Evolutionary conservation across 92 coral and sea anemone species (phyloP), one percentile per base, ranked within the genome.

Genomic region (Bergia sp.): DNA sequence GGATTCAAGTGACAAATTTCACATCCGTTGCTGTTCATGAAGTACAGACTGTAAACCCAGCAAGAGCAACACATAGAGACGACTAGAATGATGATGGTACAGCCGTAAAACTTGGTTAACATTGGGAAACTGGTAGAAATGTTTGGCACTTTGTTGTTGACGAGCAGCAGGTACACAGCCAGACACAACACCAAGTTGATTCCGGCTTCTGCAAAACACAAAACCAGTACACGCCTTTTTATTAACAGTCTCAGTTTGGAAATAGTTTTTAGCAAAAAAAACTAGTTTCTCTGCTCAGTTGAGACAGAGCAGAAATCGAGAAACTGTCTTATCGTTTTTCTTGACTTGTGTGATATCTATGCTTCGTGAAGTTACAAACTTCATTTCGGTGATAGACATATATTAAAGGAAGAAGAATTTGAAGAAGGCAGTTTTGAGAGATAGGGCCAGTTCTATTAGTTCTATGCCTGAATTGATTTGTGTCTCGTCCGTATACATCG

Each of bases 21-120:
- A 92, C 96, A 77, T 42, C 99, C 99, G 5, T 93, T 93, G 66
- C 95, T 91, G 78, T 96, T 96, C 95, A 92, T 93, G 89, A 96
- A 96, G 92, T 96, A 95, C 85, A 91, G 86, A 7, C 96, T 93
- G 88, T 95, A 96, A 21, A 96, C 96, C 91, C 95, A 89, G 58
- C 99, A 95, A 1, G 98, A 91, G 49, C 98, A 93, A 42, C 98
- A 93, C 89, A 96, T 86, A 53, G 98, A 92, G 71, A 93, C 75
- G 38, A 92, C 96, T 12, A 96, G 94, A 64, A 96, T 93, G 77
- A 95, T 92, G 73, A 96, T 96, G 4, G 98, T 91, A 74, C 96
- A 96, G 79, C 95, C 99, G 86, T 93, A 96, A 89, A 96, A 96
- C 91, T 96, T 95, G 79, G 98, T 93, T 67, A 96, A 86, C 79